phyloP scores from a whole-genome alignment of 2,797 vertebrate genomes.

The Characodon lateralis region DNA sequence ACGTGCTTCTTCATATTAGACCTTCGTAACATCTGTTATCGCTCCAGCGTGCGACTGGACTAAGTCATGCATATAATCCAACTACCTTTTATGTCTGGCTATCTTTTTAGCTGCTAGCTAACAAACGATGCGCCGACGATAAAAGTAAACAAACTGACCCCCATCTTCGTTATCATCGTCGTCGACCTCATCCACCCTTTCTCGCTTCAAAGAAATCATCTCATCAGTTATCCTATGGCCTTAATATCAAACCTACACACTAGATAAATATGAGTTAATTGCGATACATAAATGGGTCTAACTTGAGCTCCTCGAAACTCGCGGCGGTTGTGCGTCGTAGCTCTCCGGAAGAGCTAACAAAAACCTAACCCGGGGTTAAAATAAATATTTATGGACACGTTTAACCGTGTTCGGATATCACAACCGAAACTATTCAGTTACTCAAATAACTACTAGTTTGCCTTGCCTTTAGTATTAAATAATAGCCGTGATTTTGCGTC shows the following conservation, averaged over 20 bases:
- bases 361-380: conserved; percentile 62
- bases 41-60: background rate
- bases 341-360: background rate
- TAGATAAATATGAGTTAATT: conserved; percentile 10
- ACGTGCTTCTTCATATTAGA: background rate
- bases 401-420: background rate
- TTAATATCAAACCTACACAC: background rate
- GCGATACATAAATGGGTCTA: conserved; percentile 37
- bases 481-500: background rate
- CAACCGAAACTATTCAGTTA: background rate
- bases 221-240: background rate
- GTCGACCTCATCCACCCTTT: conserved; percentile 71
- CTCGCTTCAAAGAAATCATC: conserved; percentile 80
- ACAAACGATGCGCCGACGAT: conserved; percentile 21
- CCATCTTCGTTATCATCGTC: conserved; percentile 75
- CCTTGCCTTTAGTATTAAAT: too few species aligned
- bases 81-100: background rate
- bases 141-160: conserved; percentile 46
- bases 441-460: background rate
- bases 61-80: background rate
- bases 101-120: conserved; percentile 46
- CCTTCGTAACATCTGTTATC: background rate
- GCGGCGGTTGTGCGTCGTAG: conserved; percentile 42
- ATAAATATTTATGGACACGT: background rate
- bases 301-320: conserved; percentile 51